Evolutionary conservation across 2,113 vertebrate genomes (phyloP), one percentile per base, ranked within the genome.

Genomic region (human (Homo sapiens)): DNA sequence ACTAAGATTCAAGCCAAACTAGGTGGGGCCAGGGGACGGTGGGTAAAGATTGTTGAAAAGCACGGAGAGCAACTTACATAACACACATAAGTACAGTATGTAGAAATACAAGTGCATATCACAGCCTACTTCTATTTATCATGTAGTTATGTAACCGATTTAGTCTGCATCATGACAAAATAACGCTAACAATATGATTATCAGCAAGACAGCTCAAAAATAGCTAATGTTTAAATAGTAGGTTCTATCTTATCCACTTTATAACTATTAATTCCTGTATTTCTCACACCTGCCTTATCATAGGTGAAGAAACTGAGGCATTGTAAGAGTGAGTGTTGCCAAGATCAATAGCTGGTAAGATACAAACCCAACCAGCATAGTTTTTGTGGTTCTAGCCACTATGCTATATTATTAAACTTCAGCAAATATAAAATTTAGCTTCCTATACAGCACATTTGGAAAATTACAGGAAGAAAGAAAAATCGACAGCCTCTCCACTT

Each of bases 11-110:
- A 57, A 9, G 22, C 20, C 66, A 93, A 75, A n/a, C 73, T 57
- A 0, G 13, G 5, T 16, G 2, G 66, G 23, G 20, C 38, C 12
- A 4, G 52, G 14, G 4, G 8, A 40, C 1, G 5, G 27, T 75
- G 75, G 40, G 50, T 80, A 40, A 93, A 98, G 35, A 35, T 0
- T 64, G 57, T 5, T 50, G 5, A 30, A 52, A 20, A 75, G 48
- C 18, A 25, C 1, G 23, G 35, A 22, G 2, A n/a, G 48, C 18
- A 35, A 90, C 40, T 43, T 13, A 8, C 12, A 13, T 75, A 7
- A 75, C 40, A 75, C 6, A 4, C 12, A 7, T 27, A 14, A 43
- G 3, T 27, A 43, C 12, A 48, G 25, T 57, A n/a, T 13, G 12
- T 3, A 61, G 59, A 80, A 30, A 16, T 5, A 22, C 45, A 66